Percentiles rank a stretch among this genome's conserved stretches.
phyloP scores from a whole-genome alignment of 2,113 vertebrate genomes.

The Herpetotheres cachinnans region DNA sequence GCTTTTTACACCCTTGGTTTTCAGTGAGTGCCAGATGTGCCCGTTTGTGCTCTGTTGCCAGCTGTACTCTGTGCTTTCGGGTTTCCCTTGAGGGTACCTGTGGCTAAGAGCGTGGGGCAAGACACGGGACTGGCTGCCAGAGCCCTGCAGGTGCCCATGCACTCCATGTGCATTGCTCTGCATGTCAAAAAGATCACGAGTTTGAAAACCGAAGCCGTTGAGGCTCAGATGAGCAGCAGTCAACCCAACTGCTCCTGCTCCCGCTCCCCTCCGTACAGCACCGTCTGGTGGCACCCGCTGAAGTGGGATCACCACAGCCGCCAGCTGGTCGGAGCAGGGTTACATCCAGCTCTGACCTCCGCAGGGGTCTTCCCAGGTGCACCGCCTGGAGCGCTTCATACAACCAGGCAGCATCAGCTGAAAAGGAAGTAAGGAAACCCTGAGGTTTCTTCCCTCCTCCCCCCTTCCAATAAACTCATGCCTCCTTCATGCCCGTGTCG shows the following conservation, averaged over 20 bases:
- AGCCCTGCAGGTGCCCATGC: accelerated
- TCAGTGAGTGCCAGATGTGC: neutral
- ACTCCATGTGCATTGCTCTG: neutral
- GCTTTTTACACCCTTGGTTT: neutral
- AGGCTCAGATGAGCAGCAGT: neutral
- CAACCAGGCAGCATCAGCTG: neutral
- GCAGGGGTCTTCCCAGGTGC: neutral
- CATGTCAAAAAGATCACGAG: neutral
- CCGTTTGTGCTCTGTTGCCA: neutral
- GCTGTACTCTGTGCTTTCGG: neutral
- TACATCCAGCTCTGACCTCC: neutral
- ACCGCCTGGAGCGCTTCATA: neutral
- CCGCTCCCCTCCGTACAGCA: accelerated
- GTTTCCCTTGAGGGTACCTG: neutral
- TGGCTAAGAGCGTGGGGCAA: too few species aligned
- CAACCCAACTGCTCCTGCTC: neutral
- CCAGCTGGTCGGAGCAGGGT: accelerated
- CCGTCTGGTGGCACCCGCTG: neutral
- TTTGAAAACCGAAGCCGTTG: neutral
- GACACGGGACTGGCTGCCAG: neutral
- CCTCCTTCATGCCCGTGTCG: neutral
- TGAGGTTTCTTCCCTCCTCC: neutral
- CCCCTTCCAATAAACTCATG: neutral
- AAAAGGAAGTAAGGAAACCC: neutral
- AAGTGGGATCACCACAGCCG: neutral